Percentiles rank a stretch among this genome's conserved stretches.
These are phyloP conservation scores for Platyrinchus mystaceus DNA, from an alignment of 2,797 vertebrate species.

Conservation along the genomic window DNA sequence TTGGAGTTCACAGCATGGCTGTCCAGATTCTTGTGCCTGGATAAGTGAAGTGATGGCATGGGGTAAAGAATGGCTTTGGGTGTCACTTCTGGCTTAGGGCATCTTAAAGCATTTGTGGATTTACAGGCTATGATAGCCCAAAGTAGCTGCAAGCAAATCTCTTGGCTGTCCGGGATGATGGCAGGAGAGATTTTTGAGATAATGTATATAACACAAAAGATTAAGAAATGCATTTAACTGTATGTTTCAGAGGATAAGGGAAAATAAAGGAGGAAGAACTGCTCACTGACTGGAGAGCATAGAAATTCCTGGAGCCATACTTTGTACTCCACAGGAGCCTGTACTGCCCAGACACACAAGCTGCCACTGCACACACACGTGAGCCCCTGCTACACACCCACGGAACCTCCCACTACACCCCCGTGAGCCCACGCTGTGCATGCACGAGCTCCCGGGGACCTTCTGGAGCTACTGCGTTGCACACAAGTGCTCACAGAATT, in stretches of 20 bases:
- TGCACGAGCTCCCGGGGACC: fast-evolving
- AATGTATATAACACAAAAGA: neutral
- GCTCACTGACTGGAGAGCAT: neutral
- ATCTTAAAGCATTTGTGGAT: slow-evolving; percentile 27
- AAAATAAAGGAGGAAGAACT: neutral
- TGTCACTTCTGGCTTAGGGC: neutral
- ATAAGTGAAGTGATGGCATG: neutral
- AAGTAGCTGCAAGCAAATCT: neutral
- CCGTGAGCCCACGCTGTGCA: fast-evolving
- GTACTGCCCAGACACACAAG: fast-evolving
- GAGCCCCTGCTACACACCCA: neutral
- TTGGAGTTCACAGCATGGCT: neutral
- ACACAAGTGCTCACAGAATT: fast-evolving
- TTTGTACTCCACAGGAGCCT: neutral
- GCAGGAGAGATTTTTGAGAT: neutral
- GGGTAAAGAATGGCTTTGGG: neutral
- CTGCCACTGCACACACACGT: fast-evolving
- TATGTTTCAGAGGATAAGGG: neutral
- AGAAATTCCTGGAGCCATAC: neutral
- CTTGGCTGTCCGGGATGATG: neutral
- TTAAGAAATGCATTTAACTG: neutral
- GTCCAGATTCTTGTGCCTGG: neutral
- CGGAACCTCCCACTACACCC: fast-evolving
- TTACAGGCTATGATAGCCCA: slow-evolving; percentile 3
- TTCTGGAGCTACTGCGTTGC: neutral